These are phyloP conservation scores for Macrotrachela quadricornifera DNA, from an alignment of 1,140 invertebrate genomes.

Conservation along the genomic window DNA sequence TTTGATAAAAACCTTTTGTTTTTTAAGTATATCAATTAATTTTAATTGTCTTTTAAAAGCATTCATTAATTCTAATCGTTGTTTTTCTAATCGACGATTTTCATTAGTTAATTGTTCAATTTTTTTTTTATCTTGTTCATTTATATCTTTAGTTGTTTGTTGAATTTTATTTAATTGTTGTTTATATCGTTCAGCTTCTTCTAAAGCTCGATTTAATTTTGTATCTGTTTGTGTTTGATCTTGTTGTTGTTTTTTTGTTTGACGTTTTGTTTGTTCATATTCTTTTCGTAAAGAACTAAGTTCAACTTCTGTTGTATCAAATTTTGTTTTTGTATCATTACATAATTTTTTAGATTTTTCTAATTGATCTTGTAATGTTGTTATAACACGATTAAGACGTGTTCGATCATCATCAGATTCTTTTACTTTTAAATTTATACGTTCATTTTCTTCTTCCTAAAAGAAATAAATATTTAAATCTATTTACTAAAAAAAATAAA, in stretches of 20 bases:
- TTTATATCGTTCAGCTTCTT: constrained; percentile 29
- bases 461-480: background rate
- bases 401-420: constrained; percentile 23
- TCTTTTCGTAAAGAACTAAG: constrained; percentile 19
- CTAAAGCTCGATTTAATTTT: constrained; percentile 25
- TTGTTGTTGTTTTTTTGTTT: constrained; percentile 22
- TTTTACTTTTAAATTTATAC: constrained; percentile 14
- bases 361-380: constrained; percentile 21
- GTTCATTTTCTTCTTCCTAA: constrained; percentile 18
- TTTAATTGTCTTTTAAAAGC: constrained; percentile 33
- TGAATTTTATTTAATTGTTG: constrained; percentile 22
- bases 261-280: constrained; percentile 20
- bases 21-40: constrained; percentile 31
- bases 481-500: background rate
- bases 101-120: constrained; percentile 25
- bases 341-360: constrained; percentile 24
- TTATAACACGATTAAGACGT: constrained; percentile 15
- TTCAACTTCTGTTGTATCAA: constrained; percentile 18
- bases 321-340: constrained; percentile 21
- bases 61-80: constrained; percentile 30
- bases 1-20: constrained; percentile 31
- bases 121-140: constrained; percentile 22
- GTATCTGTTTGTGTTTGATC: constrained; percentile 26
- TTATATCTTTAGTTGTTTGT: constrained; percentile 21
- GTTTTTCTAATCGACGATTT: constrained; percentile 29